Evolutionary conservation across 2,888 invertebrate genomes (phyloP).

Genomic region (Drosophila cyrtoloma): DNA sequence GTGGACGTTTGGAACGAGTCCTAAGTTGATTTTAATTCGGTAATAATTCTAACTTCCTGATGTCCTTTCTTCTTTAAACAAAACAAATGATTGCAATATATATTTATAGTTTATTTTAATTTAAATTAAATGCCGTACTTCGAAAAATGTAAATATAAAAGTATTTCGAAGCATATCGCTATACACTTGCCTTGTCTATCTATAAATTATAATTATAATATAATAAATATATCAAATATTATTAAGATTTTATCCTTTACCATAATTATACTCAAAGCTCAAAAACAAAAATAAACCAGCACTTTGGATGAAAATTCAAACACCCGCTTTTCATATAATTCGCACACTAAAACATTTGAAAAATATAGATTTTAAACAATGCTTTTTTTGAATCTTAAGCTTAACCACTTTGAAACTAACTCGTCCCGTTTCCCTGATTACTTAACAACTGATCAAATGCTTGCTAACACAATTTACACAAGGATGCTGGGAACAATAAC

Average conservation of each 20-base stretch:
- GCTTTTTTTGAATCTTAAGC: not conserved
- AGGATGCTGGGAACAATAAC: constrained; percentile 93
- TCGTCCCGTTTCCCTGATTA: not conserved
- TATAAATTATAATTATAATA: not conserved
- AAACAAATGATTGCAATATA: not conserved
- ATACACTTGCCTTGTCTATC: not conserved
- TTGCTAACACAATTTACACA: constrained; percentile 55
- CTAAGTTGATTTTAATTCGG: constrained; percentile 4
- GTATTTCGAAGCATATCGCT: not conserved
- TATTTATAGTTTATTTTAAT: not conserved
- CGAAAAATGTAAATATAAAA: not conserved
- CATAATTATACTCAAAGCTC: not conserved
- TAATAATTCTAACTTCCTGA: constrained; percentile 1
- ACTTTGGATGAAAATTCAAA: not conserved
- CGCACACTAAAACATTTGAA: not conserved
- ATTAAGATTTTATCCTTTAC: not conserved
- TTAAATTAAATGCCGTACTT: not conserved
- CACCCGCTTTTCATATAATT: not conserved
- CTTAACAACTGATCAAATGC: constrained; percentile 38
- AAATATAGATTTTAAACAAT: not conserved
- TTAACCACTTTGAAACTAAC: constrained; percentile 15
- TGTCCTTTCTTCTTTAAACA: not conserved
- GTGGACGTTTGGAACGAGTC: constrained; percentile 4
- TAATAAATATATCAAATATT: not conserved
- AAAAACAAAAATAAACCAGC: not conserved